Conservation (phyloP, 2,888 invertebrate genomes). For the Drosophila mimica region DNA sequence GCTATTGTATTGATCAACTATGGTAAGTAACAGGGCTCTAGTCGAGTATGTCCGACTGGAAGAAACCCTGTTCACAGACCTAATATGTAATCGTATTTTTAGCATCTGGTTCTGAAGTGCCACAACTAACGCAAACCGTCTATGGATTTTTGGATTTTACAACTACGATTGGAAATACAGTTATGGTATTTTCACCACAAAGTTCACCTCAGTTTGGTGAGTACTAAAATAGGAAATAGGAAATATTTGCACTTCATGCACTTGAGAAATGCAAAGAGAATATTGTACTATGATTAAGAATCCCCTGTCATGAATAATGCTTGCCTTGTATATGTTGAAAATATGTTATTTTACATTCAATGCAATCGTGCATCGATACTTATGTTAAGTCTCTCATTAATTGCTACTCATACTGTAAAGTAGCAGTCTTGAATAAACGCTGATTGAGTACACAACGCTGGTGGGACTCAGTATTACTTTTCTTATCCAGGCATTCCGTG, state of each 20-base stretch:
- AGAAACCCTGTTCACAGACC: not conserved
- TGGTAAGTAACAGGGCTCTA: conserved; percentile 18
- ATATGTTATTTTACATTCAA: no score
- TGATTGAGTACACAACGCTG: no score
- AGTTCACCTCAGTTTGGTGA: conserved; percentile 90
- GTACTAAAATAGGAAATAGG: conserved; percentile 5
- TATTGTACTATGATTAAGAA: not conserved
- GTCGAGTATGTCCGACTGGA: not conserved
- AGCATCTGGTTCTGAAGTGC: conserved; percentile 49
- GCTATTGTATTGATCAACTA: conserved; percentile 24
- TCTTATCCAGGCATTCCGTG: no score
- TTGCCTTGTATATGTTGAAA: not conserved
- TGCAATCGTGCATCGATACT: no score
- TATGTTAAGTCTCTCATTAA: no score
- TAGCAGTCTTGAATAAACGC: no score
- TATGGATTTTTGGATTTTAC: conserved; percentile 97
- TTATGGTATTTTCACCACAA: conserved; percentile 97
- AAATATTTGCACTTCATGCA: not conserved
- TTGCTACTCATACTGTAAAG: no score
- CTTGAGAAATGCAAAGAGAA: not conserved
- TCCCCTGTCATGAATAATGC: not conserved
- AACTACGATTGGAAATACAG: conserved; percentile 96
- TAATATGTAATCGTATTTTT: conserved; percentile 20
- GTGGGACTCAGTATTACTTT: no score
- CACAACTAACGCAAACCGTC: conserved; percentile 93